Percentiles rank a stretch among this genome's conserved stretches.
Conservation (phyloP, 2,797 vertebrate genomes). For the Eidolon dupreanum region DNA sequence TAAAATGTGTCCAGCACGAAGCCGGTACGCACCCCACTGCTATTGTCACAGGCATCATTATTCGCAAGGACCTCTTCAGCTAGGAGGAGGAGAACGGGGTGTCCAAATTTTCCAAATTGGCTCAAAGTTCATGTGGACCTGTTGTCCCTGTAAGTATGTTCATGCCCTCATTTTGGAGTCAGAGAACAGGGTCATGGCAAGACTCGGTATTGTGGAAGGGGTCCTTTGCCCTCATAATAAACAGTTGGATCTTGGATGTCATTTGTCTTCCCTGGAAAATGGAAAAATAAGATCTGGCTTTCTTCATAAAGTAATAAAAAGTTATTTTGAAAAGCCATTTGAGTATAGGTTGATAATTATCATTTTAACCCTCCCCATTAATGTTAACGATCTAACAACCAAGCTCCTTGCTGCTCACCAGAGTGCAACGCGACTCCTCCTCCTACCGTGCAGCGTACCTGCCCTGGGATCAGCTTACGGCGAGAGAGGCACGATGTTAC, state of each 20-base stretch:
- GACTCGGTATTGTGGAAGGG: neutral
- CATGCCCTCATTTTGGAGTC: neutral
- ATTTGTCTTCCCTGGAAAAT: neutral
- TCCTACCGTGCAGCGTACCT: too few relatives aligned
- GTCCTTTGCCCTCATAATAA: neutral
- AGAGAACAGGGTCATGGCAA: neutral
- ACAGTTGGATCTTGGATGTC: neutral
- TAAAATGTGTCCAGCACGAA: neutral
- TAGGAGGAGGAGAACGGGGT: neutral
- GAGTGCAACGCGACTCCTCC: too few relatives aligned
- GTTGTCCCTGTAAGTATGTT: neutral
- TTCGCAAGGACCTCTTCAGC: neutral
- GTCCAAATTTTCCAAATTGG: neutral
- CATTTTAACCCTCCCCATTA: neutral
- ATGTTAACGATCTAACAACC: neutral
- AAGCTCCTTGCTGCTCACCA: neutral
- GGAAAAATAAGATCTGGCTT: neutral
- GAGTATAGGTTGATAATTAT: neutral
- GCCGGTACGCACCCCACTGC: too few relatives aligned
- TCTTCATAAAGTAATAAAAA: neutral
- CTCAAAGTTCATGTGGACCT: neutral
- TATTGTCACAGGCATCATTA: fast-evolving
- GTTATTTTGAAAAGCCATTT: neutral
- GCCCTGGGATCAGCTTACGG: neutral
- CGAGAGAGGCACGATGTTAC: neutral